Evolutionary conservation across 2,888 invertebrate species (phyloP).

Genomic region (Pardosa pseudoannulata): DNA sequence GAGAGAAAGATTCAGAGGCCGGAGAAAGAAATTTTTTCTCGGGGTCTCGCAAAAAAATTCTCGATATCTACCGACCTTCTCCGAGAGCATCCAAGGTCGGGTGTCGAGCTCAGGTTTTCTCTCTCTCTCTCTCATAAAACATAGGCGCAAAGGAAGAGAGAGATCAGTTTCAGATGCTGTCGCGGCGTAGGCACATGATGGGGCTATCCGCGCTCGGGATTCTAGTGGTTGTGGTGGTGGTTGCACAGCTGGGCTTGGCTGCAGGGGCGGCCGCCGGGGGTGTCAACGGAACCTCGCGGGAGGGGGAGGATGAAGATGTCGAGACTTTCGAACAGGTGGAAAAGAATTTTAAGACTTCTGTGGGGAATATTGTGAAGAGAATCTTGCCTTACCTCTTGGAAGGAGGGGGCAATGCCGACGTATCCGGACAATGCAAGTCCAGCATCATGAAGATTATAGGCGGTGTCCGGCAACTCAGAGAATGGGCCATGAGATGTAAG

Average conservation of each 20-base stretch:
- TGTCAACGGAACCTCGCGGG: slow-evolving; percentile 22
- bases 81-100: background rate
- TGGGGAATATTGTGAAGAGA: slow-evolving; percentile 25
- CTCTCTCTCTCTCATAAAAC: background rate
- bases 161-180: background rate
- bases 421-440: slow-evolving; percentile 48
- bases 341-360: slow-evolving; percentile 37
- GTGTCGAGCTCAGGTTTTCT: no score
- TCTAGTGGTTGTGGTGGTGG: background rate
- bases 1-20: no score
- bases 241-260: no score
- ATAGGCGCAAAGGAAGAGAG: background rate
- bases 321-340: slow-evolving; percentile 54
- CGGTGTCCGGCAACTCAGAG: slow-evolving; percentile 53
- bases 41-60: slow-evolving; percentile 3
- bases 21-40: no score
- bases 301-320: background rate
- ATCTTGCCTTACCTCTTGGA: slow-evolving; percentile 48
- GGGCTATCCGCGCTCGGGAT: slow-evolving; percentile 10
- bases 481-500: slow-evolving; percentile 69
- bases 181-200: background rate
- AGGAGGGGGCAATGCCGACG: slow-evolving; percentile 23
- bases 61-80: background rate
- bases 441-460: slow-evolving; percentile 57
- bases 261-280: background rate